phyloP scores from a whole-genome alignment of 1,140 invertebrate genomes.

The Lucilia sericata region DNA sequence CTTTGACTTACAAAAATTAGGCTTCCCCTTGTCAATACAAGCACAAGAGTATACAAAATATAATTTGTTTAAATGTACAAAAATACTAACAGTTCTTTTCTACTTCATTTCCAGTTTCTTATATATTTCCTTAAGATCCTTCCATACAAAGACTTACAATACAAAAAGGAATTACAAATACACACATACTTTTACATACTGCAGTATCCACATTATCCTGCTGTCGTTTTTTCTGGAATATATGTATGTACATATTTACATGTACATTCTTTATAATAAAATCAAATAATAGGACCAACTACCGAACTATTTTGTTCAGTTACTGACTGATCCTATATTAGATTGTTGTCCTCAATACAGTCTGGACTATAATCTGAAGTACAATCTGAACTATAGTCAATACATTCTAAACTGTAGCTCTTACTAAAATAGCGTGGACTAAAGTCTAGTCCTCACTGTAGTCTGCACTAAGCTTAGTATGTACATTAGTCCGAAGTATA shows the following conservation, averaged over 20 bases:
- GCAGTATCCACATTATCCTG: neutral
- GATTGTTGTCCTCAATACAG: too few relatives aligned
- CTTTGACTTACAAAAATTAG: constrained; percentile 63
- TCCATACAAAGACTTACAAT: neutral
- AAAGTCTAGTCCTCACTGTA: too few relatives aligned
- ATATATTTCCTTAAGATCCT: neutral
- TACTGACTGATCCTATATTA: too few relatives aligned
- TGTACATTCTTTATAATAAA: neutral
- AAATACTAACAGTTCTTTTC: too few relatives aligned
- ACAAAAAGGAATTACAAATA: neutral
- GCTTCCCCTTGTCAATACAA: constrained; percentile 49
- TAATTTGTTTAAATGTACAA: too few relatives aligned
- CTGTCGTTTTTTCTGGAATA: neutral
- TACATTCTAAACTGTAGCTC: too few relatives aligned
- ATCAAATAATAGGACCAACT: neutral
- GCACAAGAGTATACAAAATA: neutral
- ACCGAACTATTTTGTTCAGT: too few relatives aligned
- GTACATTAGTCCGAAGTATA: too few relatives aligned
- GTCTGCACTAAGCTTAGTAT: too few relatives aligned
- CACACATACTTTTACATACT: neutral
- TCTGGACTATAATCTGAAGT: too few relatives aligned
- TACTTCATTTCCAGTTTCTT: neutral
- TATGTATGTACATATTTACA: neutral
- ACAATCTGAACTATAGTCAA: too few relatives aligned
- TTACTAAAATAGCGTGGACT: too few relatives aligned